Evolutionary conservation across 2,797 vertebrate genomes (phyloP).

Genomic region (Propithecus perrieri): DNA sequence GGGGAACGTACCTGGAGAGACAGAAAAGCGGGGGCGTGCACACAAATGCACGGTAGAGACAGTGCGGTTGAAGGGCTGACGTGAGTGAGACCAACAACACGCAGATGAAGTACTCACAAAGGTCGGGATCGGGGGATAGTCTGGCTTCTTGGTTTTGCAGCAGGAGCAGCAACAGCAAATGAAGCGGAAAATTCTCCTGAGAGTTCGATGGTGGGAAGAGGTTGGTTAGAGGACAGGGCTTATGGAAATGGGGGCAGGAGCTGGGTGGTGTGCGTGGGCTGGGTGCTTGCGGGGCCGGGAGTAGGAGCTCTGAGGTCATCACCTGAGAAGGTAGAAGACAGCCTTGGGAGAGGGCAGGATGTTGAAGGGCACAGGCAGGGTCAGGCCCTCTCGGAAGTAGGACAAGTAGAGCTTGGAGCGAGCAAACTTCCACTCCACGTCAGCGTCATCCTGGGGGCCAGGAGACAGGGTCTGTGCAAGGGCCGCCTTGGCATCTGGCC

Average conservation of each 20-base stretch:
- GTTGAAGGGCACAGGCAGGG: slow-evolving; percentile 94
- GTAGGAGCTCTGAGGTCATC: background rate
- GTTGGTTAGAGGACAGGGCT: background rate
- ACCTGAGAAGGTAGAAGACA: slow-evolving; percentile 90
- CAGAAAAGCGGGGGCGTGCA: background rate
- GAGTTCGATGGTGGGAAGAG: background rate
- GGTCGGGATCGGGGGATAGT: slow-evolving; percentile 87
- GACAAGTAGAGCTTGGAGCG: slow-evolving; percentile 94
- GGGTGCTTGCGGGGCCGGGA: background rate
- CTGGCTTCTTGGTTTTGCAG: slow-evolving; percentile 81
- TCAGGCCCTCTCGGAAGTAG: slow-evolving; percentile 94
- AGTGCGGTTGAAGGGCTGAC: background rate
- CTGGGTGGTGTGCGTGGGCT: background rate
- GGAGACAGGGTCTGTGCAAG: background rate
- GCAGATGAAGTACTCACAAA: slow-evolving; percentile 83
- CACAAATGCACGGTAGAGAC: background rate
- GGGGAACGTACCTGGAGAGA: background rate
- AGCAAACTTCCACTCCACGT: slow-evolving; percentile 96
- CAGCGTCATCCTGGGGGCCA: slow-evolving; percentile 89
- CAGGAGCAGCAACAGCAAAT: slow-evolving; percentile 92
- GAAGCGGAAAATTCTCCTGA: slow-evolving; percentile 85
- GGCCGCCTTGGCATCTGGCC: background rate
- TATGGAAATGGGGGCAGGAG: background rate
- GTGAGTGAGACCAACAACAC: background rate
- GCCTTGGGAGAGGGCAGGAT: slow-evolving; percentile 94